Conservation (phyloP, 2,797 vertebrate species). For the Rhinophrynus dorsalis region DNA sequence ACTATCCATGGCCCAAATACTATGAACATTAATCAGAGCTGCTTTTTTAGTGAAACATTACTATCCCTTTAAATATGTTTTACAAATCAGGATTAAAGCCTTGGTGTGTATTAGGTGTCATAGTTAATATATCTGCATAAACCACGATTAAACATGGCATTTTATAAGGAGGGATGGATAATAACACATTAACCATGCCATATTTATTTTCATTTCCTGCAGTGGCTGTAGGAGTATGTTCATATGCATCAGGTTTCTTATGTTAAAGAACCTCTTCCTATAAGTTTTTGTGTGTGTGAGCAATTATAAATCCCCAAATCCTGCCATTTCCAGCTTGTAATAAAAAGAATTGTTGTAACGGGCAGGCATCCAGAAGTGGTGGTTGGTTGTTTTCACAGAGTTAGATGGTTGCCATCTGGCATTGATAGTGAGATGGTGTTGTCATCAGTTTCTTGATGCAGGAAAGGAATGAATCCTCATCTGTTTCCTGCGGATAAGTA, state of each 20-base stretch:
- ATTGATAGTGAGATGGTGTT: slow-evolving; percentile 86
- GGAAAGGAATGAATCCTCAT: slow-evolving; percentile 94
- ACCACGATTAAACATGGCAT: slow-evolving; percentile 18
- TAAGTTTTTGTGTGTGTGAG: slow-evolving; percentile 46
- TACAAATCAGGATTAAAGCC: no score
- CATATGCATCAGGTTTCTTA: slow-evolving; percentile 6
- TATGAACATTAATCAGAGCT: no score
- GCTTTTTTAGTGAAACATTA: no score
- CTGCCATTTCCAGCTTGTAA: slow-evolving; percentile 74
- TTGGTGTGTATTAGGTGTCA: neutral
- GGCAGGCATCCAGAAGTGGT: slow-evolving; percentile 84
- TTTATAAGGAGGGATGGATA: neutral
- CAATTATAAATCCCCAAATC: slow-evolving; percentile 64
- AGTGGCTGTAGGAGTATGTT: slow-evolving; percentile 9
- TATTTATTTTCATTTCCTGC: slow-evolving; percentile 13
- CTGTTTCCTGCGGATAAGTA: slow-evolving; percentile 99
- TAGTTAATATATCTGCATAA: neutral
- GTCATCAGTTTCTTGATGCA: slow-evolving; percentile 94
- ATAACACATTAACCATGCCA: neutral
- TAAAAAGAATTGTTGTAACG: slow-evolving; percentile 75
- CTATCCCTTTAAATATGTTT: no score
- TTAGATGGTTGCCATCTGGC: slow-evolving; percentile 84
- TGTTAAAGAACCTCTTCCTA: slow-evolving; percentile 26
- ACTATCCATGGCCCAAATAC: no score
- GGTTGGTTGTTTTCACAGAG: slow-evolving; percentile 89